Evolutionary conservation across 1,140 invertebrate species (phyloP), one percentile per base, ranked within the genome.

Genomic region (Cotesia glomerata): DNA sequence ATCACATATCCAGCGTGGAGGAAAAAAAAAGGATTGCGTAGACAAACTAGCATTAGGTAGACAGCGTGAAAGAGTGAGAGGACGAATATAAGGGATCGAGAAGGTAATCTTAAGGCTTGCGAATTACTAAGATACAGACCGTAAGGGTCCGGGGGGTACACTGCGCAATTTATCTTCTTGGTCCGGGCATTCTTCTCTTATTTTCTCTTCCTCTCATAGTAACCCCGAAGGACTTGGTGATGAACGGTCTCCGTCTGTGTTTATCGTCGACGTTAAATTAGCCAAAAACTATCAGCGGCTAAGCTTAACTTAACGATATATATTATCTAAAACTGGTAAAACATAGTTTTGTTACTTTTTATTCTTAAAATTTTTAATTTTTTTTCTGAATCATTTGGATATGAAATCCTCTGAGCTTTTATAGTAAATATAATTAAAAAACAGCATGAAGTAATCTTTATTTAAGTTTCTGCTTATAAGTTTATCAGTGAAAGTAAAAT

Each of bases 241-340:
- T 81, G 76, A 81, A 83, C 79, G 79, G 79, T 72, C 63, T 54
- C 56, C 72, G 71, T 74, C 65, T 72, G 64, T 76, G 65, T 78
- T 76, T 77, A 59, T 66, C 16, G 74, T 71, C 71, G 52, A 65
- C 62, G 70, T 68, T 78, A 81, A 82, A 80, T 82, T 80, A 81
- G 76, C 77, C 78, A 71, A 81, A 79, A 79, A 81, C 79, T 77
- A 81, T 80, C 77, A 79, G 73, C 79, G 75, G 75, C 70, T 75
- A 70, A 76, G 75, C 70, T 75, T 72, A 76, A 9, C 62, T 64
- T 73, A 71, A 1, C 45, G 45, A 49, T 49, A 49, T 49, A 62
- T 71, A 63, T 54, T 68, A 71, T 71, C 49, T 71, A 74, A 54
- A 58, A 74, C 61, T 71, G 5, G 72, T 16, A 9, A 32, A 49